phyloP scores from a whole-genome alignment of 1,140 invertebrate genomes.

The Stratiolaelaps scimitus region DNA sequence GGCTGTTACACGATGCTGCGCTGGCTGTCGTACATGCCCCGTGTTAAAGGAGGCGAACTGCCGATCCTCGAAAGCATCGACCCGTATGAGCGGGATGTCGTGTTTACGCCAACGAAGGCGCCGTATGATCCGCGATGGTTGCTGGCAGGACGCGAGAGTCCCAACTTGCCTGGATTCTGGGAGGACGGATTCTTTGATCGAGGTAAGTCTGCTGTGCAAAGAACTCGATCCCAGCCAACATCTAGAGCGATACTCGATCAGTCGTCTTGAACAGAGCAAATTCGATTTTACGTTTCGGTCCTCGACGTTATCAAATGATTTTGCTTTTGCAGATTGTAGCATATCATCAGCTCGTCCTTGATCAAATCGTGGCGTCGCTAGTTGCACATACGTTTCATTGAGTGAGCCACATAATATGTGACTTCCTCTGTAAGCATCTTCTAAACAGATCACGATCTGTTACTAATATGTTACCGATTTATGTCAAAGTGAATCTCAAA shows the following conservation, averaged over 20 bases:
- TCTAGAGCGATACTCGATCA: too few species aligned
- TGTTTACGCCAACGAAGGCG: constrained; percentile 71
- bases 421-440: too few species aligned
- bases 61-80: constrained; percentile 62
- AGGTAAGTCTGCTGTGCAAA: constrained; percentile 46
- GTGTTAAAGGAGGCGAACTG: constrained; percentile 43
- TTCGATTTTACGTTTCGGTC: background rate
- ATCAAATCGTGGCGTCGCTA: too few species aligned
- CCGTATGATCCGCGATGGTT: constrained; percentile 89
- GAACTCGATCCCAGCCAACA: background rate
- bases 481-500: too few species aligned
- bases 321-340: too few species aligned
- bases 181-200: constrained; percentile 85
- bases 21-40: constrained; percentile 52
- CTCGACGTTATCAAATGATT: too few species aligned
- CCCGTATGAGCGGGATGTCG: constrained; percentile 72
- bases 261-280: background rate
- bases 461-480: too few species aligned
- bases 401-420: too few species aligned
- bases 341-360: too few species aligned
- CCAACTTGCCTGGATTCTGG: constrained; percentile 47
- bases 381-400: too few species aligned
- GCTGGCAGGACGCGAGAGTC: constrained; percentile 59
- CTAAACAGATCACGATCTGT: too few species aligned
- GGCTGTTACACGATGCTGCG: constrained; percentile 75